Evolutionary conservation across 2,797 vertebrate species (phyloP).

Genomic region (Salarias fasciatus): DNA sequence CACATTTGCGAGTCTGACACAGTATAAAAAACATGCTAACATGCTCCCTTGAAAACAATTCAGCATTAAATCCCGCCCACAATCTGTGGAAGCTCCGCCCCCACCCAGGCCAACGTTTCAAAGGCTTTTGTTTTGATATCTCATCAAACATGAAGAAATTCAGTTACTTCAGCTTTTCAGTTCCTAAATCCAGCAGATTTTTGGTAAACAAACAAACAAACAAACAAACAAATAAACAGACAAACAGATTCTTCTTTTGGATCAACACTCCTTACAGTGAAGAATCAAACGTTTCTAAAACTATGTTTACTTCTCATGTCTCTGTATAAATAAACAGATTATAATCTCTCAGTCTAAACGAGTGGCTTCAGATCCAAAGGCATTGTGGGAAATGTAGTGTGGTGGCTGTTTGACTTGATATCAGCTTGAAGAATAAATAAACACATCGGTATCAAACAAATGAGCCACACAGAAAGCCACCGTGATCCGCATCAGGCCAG

Average conservation of each 20-base stretch:
- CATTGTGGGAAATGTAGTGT: slow-evolving; percentile 63
- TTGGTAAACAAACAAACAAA: no score
- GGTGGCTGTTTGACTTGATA: background rate
- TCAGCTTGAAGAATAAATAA: slow-evolving; percentile 14
- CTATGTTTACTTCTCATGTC: background rate
- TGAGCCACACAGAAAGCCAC: background rate
- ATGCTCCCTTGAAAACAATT: slow-evolving; percentile 20
- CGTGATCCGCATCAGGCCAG: background rate
- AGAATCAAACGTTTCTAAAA: background rate
- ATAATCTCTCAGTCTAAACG: slow-evolving; percentile 4
- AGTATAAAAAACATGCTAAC: slow-evolving; percentile 36
- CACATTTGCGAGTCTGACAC: background rate
- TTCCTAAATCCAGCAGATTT: no score
- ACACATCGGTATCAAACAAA: slow-evolving; percentile 23
- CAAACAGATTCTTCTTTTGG: no score
- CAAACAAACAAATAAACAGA: no score
- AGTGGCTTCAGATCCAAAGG: slow-evolving; percentile 30
- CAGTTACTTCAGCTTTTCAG: no score
- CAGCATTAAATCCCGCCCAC: background rate
- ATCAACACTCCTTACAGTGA: no score
- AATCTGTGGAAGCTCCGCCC: background rate
- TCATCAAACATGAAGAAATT: background rate
- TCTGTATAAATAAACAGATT: slow-evolving; percentile 17
- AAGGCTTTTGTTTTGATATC: no score
- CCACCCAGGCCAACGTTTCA: background rate